Conservation (phyloP, 2,888 invertebrate genomes). For the Urechis unicinctus region DNA sequence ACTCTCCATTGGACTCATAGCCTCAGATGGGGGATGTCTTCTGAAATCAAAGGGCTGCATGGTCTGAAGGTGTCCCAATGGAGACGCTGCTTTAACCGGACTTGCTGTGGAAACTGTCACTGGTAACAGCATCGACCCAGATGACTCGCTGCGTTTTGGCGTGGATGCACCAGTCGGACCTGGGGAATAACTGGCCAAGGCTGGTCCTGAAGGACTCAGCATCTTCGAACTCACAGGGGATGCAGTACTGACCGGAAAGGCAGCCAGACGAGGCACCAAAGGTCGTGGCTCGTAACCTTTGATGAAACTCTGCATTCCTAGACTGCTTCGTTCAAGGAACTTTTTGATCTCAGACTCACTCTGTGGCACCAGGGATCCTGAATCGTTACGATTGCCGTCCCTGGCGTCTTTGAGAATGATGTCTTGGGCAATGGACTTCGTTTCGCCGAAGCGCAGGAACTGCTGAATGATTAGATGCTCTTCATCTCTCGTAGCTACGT, state of each 20-base stretch:
- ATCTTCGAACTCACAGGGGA: not conserved
- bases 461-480: conserved; percentile 87
- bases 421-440: conserved; percentile 72
- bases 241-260: not conserved
- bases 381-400: conserved; percentile 4
- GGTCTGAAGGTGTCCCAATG: conserved; percentile 80
- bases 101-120: conserved; percentile 13
- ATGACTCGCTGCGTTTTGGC: not conserved
- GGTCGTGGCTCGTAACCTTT: conserved; percentile 37
- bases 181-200: not conserved
- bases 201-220: not conserved
- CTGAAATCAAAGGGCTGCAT: conserved; percentile 95
- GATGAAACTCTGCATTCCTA: conserved; percentile 41
- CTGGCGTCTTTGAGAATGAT: conserved; percentile 51
- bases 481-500: conserved; percentile 78
- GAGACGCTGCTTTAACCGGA: conserved; percentile 59
- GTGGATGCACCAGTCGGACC: not conserved
- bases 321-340: conserved; percentile 51
- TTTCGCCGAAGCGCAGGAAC: conserved; percentile 83
- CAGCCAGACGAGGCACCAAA: not conserved
- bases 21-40: conserved; percentile 16
- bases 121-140: not conserved
- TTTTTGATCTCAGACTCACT: conserved; percentile 13
- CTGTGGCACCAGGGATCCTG: not conserved
- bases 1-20: conserved; percentile 7